Base-by-base conservation (phyloP, 1,140 invertebrate species). In the Phymastichus coffea region DNA sequence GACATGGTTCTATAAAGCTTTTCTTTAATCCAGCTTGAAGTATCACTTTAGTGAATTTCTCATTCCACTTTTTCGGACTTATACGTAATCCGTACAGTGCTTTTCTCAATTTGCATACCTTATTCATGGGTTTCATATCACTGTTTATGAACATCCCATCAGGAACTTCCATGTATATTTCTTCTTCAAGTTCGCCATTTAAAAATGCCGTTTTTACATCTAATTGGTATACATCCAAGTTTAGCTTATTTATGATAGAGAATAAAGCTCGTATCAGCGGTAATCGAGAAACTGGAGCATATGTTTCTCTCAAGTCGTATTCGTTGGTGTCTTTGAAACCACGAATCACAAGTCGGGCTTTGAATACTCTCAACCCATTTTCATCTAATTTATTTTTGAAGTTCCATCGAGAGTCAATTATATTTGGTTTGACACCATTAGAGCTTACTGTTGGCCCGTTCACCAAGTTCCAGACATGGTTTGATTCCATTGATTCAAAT, bases 1-100 rank as follows among this genome's bases (percentile, higher is more conserved):
- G 64, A 61, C 70, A 73, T 23, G 70, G 51, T 33, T 74, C 73
- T 26, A 48, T 64, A 4, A 68, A 65, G 1, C 67, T 43, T 2
- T 15, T 47, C 26, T 25, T 47, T 40, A 62, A 10, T 58, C 64
- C 43, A 37, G 33, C 2, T 23, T 41, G 12, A 33, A 47, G 41
- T 49, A 26, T 49, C 7, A 60, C 61, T 35, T 61, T 19, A 41
- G 52, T 52, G 10, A 68, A 59, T 43, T 33, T 61, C 0, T 59
- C 15, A 35, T 71, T 72, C 68, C 71, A 70, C 33, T 54, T 63
- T 48, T 64, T 48, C 6, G 26, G 26, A 15, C 47, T 49, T 3
- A 49, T 33, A 17, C 25, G 47, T 1, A 49, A 15, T 17, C 47
- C 47, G 10, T 49, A 49, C 6, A 49, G n/a, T 15, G 47, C 47